Conservation (phyloP, 2,113 vertebrate genomes). For the Scolopax mira region DNA sequence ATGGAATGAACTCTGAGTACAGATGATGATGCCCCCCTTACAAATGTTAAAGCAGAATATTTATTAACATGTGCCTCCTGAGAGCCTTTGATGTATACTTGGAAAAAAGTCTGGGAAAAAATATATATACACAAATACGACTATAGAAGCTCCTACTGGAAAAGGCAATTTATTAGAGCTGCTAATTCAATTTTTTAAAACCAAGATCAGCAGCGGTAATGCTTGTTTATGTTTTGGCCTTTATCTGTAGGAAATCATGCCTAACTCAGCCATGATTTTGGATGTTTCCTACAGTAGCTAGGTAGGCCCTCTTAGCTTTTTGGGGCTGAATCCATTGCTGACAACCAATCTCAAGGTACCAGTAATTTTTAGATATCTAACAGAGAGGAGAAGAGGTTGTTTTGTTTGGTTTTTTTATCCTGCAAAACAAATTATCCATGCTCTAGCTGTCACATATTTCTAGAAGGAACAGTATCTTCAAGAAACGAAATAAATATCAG, state of each 20-base stretch:
- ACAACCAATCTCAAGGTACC: not conserved
- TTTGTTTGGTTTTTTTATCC: not conserved
- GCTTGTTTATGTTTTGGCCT: not conserved
- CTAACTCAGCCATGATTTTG: not conserved
- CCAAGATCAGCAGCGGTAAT: not conserved
- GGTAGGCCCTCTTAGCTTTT: not conserved
- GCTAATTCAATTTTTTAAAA: not conserved
- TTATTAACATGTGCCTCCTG: not conserved
- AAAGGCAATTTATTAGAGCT: not conserved
- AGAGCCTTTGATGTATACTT: not conserved
- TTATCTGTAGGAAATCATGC: not conserved
- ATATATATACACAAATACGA: not conserved
- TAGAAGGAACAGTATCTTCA: not conserved
- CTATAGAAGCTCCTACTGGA: not conserved
- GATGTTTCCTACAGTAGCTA: not conserved
- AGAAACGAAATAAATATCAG: not conserved
- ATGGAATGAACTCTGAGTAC: not conserved
- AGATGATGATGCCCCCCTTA: rapidly evolving
- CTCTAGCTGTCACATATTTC: not conserved
- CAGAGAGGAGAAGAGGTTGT: not conserved
- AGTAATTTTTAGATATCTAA: not conserved
- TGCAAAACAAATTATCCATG: not conserved
- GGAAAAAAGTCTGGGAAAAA: not conserved
- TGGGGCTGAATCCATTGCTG: not conserved
- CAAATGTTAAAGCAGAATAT: not conserved